Evolutionary conservation across 2,113 vertebrate species (phyloP).

Genomic region (Limanda limanda): DNA sequence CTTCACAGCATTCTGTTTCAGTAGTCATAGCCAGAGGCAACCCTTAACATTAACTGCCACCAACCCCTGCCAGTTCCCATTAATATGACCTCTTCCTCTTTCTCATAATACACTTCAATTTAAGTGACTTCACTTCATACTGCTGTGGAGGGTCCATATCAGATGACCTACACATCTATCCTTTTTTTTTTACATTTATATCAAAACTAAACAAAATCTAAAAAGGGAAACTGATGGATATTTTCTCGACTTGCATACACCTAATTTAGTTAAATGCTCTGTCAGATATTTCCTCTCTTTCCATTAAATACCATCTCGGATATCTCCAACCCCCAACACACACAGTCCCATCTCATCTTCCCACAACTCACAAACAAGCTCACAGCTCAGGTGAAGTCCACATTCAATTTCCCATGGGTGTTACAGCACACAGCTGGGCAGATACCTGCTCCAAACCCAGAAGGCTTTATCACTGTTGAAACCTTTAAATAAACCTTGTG

Average conservation of each 20-base stretch:
- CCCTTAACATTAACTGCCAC: slow-evolving; percentile 44
- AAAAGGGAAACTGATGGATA: not conserved
- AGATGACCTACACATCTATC: not conserved
- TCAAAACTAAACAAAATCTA: not conserved
- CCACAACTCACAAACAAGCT: not conserved
- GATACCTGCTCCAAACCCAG: slow-evolving; percentile 52
- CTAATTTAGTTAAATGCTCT: not conserved
- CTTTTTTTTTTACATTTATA: not conserved
- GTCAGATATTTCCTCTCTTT: not conserved
- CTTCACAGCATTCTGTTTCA: not conserved
- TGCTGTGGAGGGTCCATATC: not conserved
- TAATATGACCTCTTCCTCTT: not conserved
- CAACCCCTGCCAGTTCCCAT: slow-evolving; percentile 9
- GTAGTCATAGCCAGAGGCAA: slow-evolving; percentile 40
- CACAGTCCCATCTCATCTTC: not conserved
- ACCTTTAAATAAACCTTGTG: slow-evolving; percentile 65
- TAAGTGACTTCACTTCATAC: not conserved
- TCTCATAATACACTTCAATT: not conserved
- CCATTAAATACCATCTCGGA: not conserved
- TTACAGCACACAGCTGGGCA: slow-evolving; percentile 4
- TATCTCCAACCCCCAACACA: not conserved
- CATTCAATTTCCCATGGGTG: slow-evolving; percentile 49
- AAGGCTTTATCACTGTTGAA: slow-evolving; percentile 30
- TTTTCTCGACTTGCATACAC: not conserved
- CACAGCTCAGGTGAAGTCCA: slow-evolving; percentile 40